phyloP scores from a whole-genome alignment of 1,140 invertebrate species.

The Habropoda laboriosa region DNA sequence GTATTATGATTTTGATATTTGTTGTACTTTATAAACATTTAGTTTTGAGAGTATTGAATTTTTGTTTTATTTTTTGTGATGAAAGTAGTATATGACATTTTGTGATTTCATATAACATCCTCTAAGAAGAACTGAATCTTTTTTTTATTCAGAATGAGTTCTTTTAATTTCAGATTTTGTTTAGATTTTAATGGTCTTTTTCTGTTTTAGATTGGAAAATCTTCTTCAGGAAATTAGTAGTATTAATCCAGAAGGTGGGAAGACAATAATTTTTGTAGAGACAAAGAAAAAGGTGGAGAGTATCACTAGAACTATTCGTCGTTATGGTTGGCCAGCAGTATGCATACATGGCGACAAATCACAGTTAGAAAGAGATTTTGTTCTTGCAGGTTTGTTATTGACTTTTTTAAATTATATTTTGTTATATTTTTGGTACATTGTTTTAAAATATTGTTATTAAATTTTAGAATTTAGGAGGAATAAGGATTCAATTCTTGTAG shows the following conservation, averaged over 20 bases:
- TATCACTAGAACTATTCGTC: slow-evolving; percentile 93
- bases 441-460: background rate
- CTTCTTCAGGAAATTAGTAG: slow-evolving; percentile 94
- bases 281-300: slow-evolving; percentile 98
- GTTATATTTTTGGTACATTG: slow-evolving; percentile 28
- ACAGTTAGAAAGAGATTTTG: slow-evolving; percentile 97
- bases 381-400: slow-evolving; percentile 86
- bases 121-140: slow-evolving; percentile 89
- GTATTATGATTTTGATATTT: slow-evolving; percentile 63
- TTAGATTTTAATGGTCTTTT: slow-evolving; percentile 45
- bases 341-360: slow-evolving; percentile 99
- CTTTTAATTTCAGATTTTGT: slow-evolving; percentile 6
- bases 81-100: slow-evolving; percentile 69
- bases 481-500: slow-evolving; percentile 95
- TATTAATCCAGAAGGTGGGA: slow-evolving; percentile 93
- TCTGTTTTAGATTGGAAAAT: slow-evolving; percentile 87
- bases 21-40: slow-evolving; percentile 15
- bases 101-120: slow-evolving; percentile 77
- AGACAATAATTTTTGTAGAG: slow-evolving; percentile 98
- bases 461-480: slow-evolving; percentile 94
- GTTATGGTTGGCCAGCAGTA: slow-evolving; percentile 95
- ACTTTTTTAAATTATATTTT: background rate
- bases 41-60: slow-evolving; percentile 20
- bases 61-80: slow-evolving; percentile 63
- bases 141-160: background rate